Evolutionary conservation across 2,113 vertebrate genomes (phyloP).

Genomic region (Myotis yumanensis): DNA sequence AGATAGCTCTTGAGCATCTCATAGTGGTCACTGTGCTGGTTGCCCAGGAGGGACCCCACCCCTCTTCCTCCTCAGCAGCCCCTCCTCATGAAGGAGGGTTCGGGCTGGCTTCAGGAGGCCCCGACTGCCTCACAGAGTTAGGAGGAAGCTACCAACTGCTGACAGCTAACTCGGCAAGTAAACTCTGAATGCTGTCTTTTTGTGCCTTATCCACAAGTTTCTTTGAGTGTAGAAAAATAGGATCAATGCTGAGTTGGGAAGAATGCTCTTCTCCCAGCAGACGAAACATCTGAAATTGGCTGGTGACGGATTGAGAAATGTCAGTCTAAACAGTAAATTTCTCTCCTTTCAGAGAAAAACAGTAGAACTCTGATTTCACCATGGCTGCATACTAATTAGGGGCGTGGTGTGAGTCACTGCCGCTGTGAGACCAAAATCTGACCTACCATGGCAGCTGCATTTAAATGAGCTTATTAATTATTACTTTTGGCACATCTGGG

Average conservation of each 20-base stretch:
- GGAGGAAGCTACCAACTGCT: background rate
- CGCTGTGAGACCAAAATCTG: background rate
- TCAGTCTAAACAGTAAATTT: slow-evolving; percentile 52
- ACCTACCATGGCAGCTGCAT: background rate
- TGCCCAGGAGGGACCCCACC: background rate
- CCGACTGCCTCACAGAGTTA: background rate
- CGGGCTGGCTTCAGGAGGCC: background rate
- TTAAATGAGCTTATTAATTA: slow-evolving; percentile 29
- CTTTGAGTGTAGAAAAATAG: background rate
- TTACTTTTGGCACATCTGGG: background rate
- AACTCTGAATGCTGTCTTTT: background rate
- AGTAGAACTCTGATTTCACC: background rate
- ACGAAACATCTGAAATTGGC: slow-evolving; percentile 46
- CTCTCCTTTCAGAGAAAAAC: slow-evolving; percentile 60
- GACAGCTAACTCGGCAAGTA: background rate
- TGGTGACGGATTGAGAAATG: slow-evolving; percentile 50
- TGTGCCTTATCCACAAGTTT: background rate
- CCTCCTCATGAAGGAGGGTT: background rate
- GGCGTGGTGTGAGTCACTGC: background rate
- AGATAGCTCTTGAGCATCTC: background rate
- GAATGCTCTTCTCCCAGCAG: background rate
- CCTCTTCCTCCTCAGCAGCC: background rate
- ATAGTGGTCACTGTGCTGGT: background rate
- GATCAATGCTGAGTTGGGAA: background rate
- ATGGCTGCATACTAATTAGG: slow-evolving; percentile 43